Conservation (phyloP, 2,797 vertebrate species). For the Platyrinchus mystaceus region DNA sequence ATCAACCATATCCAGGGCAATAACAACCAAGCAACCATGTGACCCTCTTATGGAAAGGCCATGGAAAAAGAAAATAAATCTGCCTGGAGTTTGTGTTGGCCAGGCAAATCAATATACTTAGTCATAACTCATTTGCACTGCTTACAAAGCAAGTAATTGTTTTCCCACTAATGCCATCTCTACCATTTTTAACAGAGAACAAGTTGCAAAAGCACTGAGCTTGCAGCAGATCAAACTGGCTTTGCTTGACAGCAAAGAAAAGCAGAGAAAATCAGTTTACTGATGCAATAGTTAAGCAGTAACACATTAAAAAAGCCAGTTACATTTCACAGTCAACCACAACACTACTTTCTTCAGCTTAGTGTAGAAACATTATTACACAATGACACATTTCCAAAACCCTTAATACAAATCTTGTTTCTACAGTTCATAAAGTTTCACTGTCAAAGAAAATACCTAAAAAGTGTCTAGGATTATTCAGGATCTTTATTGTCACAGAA, state of each 20-base stretch:
- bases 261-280: background rate
- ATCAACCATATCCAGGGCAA: background rate
- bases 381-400: background rate
- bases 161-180: slow-evolving; percentile 34
- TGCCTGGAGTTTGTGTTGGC: slow-evolving; percentile 46
- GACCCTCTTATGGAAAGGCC: background rate
- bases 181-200: background rate
- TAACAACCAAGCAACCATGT: slow-evolving; percentile 26
- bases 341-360: background rate
- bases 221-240: background rate
- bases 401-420: background rate
- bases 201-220: slow-evolving; percentile 1
- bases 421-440: background rate
- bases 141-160: slow-evolving; percentile 65
- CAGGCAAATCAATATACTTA: slow-evolving; percentile 52
- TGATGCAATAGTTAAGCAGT: background rate
- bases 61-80: background rate
- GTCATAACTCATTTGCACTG: slow-evolving; percentile 31
- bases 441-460: background rate
- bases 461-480: background rate
- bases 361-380: background rate
- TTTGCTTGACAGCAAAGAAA: background rate
- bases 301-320: background rate
- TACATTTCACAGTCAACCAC: background rate
- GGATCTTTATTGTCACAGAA: background rate